Base-by-base conservation (phyloP, 2,797 vertebrate species). In the Crax fasciolata region DNA sequence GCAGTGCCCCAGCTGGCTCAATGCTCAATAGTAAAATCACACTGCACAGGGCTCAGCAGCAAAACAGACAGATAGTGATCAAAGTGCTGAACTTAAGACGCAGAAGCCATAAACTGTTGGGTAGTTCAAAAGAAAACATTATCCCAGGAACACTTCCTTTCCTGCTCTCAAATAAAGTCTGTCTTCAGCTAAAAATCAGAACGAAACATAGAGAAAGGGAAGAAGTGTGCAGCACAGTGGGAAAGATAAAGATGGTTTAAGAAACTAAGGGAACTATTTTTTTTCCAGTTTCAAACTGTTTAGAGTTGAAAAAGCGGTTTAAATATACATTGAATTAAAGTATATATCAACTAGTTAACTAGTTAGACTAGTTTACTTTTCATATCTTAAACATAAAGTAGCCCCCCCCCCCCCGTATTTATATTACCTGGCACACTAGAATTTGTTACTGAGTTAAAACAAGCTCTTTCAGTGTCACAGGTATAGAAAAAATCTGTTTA, bases 121-220 rank as follows among this genome's bases (percentile, higher is more conserved):
- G 58, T 35, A 72, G 63, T 89, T 95, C 51, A 71, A 90, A 94
- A 95, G 85, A 75, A 87, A 94, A 75, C 79, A 85, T 85, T 62
- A 81, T 66, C 61, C 51, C 61, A 68, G 78, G 66, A 74, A 75
- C 10, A 14, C 38, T 94, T 92, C 62, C 59, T 93, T 79, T 93
- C 58, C 73, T 89, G 75, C 27, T 71, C 52, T 75, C 32, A 92
- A 90, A 83, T 27, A 61, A 81, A 81, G 46, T 46, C 89, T 82
- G 54, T 80, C 63, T 83, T 84, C 46, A 70, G 62, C 68, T 81
- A 88, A 92, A 93, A 88, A 66, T 44, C 46, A 70, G 62, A 48
- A 8, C 6, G 66, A 73, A 91, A 73, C 19, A 17, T 0, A 65
- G 55, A 84, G 43, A 76, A 71, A 74, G 93, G 28, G 28, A 14